These are phyloP conservation scores for Equus quagga DNA, from an alignment of 2,113 vertebrate species.

Conservation along the genomic window DNA sequence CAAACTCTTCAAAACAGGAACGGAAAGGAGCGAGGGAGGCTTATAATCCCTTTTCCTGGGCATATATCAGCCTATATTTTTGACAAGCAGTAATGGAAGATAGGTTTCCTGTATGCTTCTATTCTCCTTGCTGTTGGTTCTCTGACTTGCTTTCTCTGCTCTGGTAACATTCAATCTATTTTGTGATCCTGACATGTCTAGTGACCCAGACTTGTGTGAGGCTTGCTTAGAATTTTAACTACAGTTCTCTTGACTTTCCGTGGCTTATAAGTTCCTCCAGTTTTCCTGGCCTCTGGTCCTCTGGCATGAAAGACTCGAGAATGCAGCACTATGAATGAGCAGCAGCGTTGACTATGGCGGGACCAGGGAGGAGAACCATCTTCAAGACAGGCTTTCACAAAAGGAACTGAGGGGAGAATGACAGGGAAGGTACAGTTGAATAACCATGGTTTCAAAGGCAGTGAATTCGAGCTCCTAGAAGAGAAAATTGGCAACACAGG, in stretches of 20 bases:
- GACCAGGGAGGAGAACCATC: neutral
- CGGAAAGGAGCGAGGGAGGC: neutral
- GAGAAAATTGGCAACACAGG: neutral
- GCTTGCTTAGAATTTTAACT: conserved; percentile 69
- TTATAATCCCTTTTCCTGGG: neutral
- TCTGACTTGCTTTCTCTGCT: neutral
- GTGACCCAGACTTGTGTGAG: conserved; percentile 23
- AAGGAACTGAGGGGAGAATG: neutral
- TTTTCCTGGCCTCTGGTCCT: conserved; percentile 47
- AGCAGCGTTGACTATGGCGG: rapidly evolving
- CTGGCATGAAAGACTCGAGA: neutral
- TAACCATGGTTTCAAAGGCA: neutral
- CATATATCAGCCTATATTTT: conserved; percentile 50
- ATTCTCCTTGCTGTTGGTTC: conserved; percentile 61
- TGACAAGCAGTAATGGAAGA: conserved; percentile 73
- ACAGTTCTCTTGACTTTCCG: neutral
- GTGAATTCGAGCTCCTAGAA: neutral
- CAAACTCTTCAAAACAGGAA: neutral
- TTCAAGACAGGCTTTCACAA: neutral
- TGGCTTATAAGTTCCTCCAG: neutral
- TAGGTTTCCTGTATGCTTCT: conserved; percentile 39
- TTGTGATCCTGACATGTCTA: conserved; percentile 55
- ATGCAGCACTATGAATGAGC: rapidly evolving
- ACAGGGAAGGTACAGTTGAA: neutral
- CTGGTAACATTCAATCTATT: neutral